These are phyloP conservation scores for Drepana falcataria DNA, from an alignment of 2,888 invertebrate genomes.

Conservation along the genomic window DNA sequence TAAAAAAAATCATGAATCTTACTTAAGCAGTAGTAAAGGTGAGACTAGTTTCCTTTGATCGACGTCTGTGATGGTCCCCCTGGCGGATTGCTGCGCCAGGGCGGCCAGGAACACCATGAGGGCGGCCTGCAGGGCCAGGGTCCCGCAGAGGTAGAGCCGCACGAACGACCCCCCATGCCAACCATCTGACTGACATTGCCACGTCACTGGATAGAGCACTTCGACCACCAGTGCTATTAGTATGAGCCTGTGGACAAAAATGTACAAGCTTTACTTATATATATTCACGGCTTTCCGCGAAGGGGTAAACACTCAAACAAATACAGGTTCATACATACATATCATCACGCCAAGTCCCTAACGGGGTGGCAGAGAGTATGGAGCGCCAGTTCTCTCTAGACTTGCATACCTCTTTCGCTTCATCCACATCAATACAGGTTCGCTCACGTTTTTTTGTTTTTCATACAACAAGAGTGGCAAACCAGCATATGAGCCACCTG, in stretches of 20 bases:
- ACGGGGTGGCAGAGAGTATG: no score
- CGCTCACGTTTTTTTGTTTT: no score
- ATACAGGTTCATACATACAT: no score
- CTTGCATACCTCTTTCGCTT: no score
- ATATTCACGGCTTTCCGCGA: no score
- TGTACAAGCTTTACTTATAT: background rate
- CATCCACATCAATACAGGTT: no score
- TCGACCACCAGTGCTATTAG: conserved; percentile 82
- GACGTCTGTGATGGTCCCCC: conserved; percentile 88
- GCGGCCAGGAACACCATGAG: conserved; percentile 82
- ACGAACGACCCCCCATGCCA: conserved; percentile 85
- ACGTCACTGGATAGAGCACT: conserved; percentile 82
- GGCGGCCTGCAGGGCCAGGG: conserved; percentile 80
- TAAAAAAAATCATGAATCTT: conserved; percentile 28
- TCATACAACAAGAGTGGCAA: no score
- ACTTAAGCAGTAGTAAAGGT: conserved; percentile 85
- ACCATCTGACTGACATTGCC: conserved; percentile 84
- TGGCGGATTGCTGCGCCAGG: conserved; percentile 84
- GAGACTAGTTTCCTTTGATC: conserved; percentile 84
- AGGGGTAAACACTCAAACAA: no score
- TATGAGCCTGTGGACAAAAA: conserved; percentile 76
- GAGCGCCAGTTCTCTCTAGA: no score
- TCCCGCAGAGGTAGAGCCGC: conserved; percentile 85
- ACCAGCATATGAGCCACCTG: no score
- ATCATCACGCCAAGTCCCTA: no score